Conservation (phyloP, 2,888 invertebrate species). For the Ctena decussata region DNA sequence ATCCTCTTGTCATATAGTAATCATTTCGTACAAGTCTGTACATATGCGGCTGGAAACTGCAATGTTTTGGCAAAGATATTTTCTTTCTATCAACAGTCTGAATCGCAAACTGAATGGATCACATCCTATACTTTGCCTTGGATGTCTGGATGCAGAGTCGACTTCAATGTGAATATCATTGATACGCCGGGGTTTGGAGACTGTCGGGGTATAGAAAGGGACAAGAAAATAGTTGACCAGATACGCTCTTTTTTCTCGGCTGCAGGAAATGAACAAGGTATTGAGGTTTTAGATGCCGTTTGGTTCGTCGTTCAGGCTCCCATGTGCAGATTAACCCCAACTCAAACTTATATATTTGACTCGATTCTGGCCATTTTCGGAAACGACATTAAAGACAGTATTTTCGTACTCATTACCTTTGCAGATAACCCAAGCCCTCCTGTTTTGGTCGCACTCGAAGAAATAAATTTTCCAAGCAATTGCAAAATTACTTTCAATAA, state of each 20-base stretch:
- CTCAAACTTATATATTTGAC: constrained; percentile 59
- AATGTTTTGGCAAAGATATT: too few species aligned
- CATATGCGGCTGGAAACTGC: too few species aligned
- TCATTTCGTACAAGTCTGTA: too few species aligned
- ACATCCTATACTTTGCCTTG: constrained; percentile 52
- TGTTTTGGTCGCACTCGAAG: constrained; percentile 48
- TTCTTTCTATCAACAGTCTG: too few species aligned
- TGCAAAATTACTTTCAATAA: constrained; percentile 56
- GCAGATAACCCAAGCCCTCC: constrained; percentile 59
- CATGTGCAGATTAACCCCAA: constrained; percentile 45
- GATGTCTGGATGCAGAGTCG: constrained; percentile 21
- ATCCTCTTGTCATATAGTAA: too few species aligned
- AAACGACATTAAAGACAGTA: constrained; percentile 52
- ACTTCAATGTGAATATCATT: constrained; percentile 55
- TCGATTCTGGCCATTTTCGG: constrained; percentile 61
- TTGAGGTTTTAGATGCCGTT: constrained; percentile 53
- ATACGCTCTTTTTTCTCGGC: constrained; percentile 51
- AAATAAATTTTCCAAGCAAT: constrained; percentile 35
- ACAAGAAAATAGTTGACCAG: constrained; percentile 57
- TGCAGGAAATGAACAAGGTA: constrained; percentile 36
- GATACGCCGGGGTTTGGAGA: constrained; percentile 69
- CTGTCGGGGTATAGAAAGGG: constrained; percentile 55
- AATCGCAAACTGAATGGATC: constrained; percentile 67
- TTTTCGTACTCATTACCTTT: constrained; percentile 57
- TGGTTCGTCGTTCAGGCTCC: constrained; percentile 64